phyloP scores from a whole-genome alignment of 2,113 vertebrate species.

The Montifringilla adamsi region DNA sequence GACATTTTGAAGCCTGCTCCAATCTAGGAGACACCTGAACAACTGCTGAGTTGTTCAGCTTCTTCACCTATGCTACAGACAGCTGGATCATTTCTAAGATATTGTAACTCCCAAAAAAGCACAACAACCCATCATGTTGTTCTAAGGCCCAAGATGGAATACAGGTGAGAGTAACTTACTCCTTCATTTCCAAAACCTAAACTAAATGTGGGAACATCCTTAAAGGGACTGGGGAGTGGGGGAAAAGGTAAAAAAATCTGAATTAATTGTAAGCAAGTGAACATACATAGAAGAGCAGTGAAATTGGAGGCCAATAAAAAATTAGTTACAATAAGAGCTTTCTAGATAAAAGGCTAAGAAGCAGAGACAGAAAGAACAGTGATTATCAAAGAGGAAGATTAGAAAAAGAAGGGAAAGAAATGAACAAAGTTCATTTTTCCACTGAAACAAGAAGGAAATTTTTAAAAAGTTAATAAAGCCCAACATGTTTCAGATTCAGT shows the following conservation, averaged over 20 bases:
- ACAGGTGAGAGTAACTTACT: background rate
- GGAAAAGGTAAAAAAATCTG: accelerated
- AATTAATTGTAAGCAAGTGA: background rate
- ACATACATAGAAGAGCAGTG: background rate
- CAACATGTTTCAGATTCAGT: background rate
- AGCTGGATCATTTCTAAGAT: background rate
- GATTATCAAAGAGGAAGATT: background rate
- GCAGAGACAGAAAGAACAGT: background rate
- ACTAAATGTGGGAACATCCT: background rate
- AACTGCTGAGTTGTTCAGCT: background rate
- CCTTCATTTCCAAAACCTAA: background rate
- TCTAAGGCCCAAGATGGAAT: background rate
- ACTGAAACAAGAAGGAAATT: background rate
- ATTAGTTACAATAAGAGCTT: background rate
- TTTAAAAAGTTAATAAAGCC: background rate
- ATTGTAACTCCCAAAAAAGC: background rate
- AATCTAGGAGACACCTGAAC: background rate
- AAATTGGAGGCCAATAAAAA: background rate
- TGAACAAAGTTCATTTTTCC: background rate
- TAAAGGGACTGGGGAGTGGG: background rate
- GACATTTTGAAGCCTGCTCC: background rate
- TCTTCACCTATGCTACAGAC: background rate
- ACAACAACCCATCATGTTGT: background rate
- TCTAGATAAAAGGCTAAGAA: background rate
- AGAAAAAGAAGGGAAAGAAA: background rate